Percentiles rank a stretch among this genome's conserved stretches.
These are phyloP conservation scores for Charadrius vociferus DNA, from an alignment of 2,113 vertebrate species.

Conservation along the genomic window DNA sequence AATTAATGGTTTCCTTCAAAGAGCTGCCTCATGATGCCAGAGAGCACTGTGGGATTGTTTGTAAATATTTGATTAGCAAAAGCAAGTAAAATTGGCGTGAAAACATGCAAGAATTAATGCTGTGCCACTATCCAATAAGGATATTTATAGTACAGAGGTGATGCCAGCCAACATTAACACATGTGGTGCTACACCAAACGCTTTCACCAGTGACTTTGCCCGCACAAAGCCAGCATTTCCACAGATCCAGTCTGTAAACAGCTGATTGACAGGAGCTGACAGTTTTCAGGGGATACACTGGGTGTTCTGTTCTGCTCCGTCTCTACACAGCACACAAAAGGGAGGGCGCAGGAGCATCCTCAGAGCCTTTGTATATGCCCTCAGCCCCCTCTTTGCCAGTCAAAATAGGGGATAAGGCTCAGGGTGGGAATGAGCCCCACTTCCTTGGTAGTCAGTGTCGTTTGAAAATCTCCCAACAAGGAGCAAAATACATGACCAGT, in stretches of 20 bases:
- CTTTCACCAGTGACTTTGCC: background rate
- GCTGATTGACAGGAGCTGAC: background rate
- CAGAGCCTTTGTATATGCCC: background rate
- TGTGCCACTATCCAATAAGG: background rate
- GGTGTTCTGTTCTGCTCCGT: background rate
- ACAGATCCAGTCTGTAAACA: background rate
- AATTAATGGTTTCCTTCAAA: conserved; percentile 47
- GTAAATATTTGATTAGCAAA: conserved; percentile 57
- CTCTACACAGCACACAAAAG: background rate
- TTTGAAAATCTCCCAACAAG: background rate
- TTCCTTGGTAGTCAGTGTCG: background rate
- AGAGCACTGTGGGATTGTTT: background rate
- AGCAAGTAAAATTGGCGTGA: background rate
- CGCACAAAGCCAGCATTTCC: background rate
- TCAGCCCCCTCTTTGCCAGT: background rate
- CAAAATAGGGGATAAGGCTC: rapidly evolving
- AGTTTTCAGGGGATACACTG: background rate
- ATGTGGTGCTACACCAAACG: background rate
- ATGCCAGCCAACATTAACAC: background rate
- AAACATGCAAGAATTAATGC: background rate
- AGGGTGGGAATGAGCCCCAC: background rate
- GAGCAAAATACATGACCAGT: background rate
- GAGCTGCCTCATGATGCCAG: conserved; percentile 8
- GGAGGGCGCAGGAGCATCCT: background rate
- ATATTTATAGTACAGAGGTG: background rate